Percentiles rank a stretch among this genome's conserved stretches.
Conservation (phyloP, 2,888 invertebrate species). For the Cephus runcator region DNA sequence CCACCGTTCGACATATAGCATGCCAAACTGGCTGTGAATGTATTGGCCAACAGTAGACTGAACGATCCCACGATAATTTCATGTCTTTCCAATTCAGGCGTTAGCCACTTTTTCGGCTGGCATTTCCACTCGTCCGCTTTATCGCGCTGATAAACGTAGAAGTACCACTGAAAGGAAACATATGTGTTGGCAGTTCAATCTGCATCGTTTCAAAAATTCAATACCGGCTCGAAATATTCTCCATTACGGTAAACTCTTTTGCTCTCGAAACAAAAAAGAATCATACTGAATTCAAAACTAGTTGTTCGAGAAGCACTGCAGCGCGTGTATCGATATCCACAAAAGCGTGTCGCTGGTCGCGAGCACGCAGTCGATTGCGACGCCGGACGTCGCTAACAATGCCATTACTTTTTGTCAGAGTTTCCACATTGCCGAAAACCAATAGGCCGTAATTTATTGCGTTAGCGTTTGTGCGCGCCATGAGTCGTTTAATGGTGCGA, state of each 20-base stretch:
- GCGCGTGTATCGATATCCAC: background rate
- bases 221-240: no score
- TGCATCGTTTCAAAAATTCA: no score
- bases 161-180: constrained; percentile 72
- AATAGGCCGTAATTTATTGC: constrained; percentile 29
- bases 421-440: constrained; percentile 19
- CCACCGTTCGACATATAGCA: constrained; percentile 78
- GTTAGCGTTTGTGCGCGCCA: constrained; percentile 21
- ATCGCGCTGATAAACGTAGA: constrained; percentile 73
- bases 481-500: constrained; percentile 27
- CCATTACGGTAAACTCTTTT: no score
- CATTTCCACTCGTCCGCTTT: constrained; percentile 78
- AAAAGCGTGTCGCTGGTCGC: background rate
- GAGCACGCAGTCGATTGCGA: background rate
- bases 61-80: constrained; percentile 75
- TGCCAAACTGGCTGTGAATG: constrained; percentile 71
- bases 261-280: no score
- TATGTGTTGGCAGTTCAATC: no score
- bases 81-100: constrained; percentile 75
- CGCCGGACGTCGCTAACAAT: background rate
- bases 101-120: constrained; percentile 76
- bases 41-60: constrained; percentile 70
- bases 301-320: background rate
- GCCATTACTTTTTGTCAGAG: background rate
- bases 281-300: no score